phyloP scores from a whole-genome alignment of 2,888 invertebrate genomes.

The Ecdyonurus torrentis region DNA sequence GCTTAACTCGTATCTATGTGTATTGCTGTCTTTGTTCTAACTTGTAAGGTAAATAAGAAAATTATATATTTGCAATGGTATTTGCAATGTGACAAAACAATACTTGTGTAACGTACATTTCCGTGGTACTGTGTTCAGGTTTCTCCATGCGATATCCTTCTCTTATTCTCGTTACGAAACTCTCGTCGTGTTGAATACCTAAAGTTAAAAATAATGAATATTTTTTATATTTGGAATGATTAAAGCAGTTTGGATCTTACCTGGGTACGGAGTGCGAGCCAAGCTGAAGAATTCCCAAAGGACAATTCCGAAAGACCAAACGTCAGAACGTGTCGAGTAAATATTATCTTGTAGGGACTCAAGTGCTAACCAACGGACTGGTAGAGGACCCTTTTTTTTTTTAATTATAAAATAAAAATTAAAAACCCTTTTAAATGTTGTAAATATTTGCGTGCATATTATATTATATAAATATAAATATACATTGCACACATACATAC shows the following conservation, averaged over 20 bases:
- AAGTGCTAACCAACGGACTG: constrained; percentile 33
- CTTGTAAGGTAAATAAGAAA: no score
- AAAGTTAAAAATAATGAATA: not conserved
- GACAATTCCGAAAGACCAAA: constrained; percentile 25
- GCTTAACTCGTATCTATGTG: no score
- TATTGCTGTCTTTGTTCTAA: no score
- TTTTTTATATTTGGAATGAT: no score
- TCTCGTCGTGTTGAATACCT: constrained; percentile 20
- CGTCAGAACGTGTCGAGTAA: constrained; percentile 31
- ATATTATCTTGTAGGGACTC: constrained; percentile 29
- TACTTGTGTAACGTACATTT: constrained; percentile 19
- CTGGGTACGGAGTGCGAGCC: constrained; percentile 19
- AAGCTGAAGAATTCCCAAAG: constrained; percentile 21
- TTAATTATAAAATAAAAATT: not conserved
- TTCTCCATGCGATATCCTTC: constrained; percentile 29
- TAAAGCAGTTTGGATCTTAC: constrained; percentile 13
- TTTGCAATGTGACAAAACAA: constrained; percentile 12
- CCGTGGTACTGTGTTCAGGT: constrained; percentile 29
- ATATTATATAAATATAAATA: no score
- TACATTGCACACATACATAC: no score
- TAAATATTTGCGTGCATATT: no score
- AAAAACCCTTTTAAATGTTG: no score
- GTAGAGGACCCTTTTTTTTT: constrained; percentile 20
- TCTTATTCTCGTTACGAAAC: constrained; percentile 25
- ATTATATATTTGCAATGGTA: no score